phyloP scores from a whole-genome alignment of 2,113 vertebrate species.

The Bothrops jararaca region DNA sequence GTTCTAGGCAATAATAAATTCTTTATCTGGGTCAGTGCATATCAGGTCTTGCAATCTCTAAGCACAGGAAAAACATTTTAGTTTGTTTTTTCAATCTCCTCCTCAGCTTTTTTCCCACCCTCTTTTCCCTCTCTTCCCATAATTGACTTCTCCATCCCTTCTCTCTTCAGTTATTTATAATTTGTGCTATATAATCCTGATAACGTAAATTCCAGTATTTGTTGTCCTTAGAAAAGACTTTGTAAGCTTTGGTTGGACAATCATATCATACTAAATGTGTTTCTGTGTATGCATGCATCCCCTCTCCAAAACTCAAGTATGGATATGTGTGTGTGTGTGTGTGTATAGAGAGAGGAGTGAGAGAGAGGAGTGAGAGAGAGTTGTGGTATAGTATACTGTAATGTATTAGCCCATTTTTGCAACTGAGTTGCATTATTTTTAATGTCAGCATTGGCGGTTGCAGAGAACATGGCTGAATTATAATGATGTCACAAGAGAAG shows the following conservation, averaged over 20 bases:
- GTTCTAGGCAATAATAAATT: not conserved
- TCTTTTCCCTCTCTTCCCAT: not conserved
- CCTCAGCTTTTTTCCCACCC: not conserved
- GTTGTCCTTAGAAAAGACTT: not conserved
- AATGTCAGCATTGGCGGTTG: not conserved
- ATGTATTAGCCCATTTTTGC: not conserved
- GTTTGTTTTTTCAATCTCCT: not conserved
- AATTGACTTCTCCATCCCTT: not conserved
- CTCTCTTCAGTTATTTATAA: not conserved
- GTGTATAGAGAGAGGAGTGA: too few species aligned
- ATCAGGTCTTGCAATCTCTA: not conserved
- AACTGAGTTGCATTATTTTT: not conserved
- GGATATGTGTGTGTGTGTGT: too few species aligned
- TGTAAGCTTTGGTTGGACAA: not conserved
- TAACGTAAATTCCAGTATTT: not conserved
- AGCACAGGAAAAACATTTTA: not conserved
- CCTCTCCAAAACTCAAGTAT: not conserved
- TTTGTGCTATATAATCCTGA: not conserved
- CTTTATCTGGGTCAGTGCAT: not conserved
- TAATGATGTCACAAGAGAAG: not conserved
- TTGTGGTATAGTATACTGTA: not conserved
- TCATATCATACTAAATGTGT: not conserved
- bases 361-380: too few species aligned
- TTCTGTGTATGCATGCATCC: not conserved
- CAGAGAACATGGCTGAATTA: not conserved